phyloP scores from a whole-genome alignment of 2,888 invertebrate species.

The Rhingia campestris region DNA sequence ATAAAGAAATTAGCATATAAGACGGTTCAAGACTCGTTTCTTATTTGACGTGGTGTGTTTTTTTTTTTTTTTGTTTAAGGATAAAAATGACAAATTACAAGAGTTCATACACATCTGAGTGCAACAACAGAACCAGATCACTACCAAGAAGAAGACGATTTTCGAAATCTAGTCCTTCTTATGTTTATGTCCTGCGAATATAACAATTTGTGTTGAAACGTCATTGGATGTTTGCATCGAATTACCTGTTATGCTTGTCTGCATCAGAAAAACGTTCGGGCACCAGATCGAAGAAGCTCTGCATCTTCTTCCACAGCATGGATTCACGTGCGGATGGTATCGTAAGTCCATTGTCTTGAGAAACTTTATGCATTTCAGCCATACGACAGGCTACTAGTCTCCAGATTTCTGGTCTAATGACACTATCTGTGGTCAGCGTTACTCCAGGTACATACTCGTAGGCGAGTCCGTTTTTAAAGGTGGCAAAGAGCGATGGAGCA shows the following conservation, averaged over 20 bases:
- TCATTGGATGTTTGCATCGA: slow-evolving; percentile 67
- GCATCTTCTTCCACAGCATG: slow-evolving; percentile 90
- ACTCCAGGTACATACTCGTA: slow-evolving; percentile 94
- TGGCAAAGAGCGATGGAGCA: slow-evolving; percentile 93
- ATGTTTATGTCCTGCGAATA: slow-evolving; percentile 74
- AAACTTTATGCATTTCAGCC: slow-evolving; percentile 91
- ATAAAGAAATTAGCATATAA: slow-evolving; percentile 66
- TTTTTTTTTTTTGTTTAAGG: slow-evolving; percentile 26
- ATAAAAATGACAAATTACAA: slow-evolving; percentile 63
- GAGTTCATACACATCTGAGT: slow-evolving; percentile 68
- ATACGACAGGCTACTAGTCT: slow-evolving; percentile 90
- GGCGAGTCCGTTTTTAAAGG: slow-evolving; percentile 96
- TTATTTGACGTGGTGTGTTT: slow-evolving; percentile 12
- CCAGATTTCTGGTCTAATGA: slow-evolving; percentile 87
- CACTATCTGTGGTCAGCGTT: slow-evolving; percentile 87
- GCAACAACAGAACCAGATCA: slow-evolving; percentile 72
- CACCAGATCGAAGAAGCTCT: slow-evolving; percentile 89
- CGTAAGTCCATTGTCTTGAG: slow-evolving; percentile 64
- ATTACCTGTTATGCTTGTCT: slow-evolving; percentile 88
- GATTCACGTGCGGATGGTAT: slow-evolving; percentile 83
- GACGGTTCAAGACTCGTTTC: slow-evolving; percentile 40
- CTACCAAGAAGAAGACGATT: slow-evolving; percentile 71
- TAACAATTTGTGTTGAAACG: slow-evolving; percentile 73
- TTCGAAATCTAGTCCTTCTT: slow-evolving; percentile 73
- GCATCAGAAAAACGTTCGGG: slow-evolving; percentile 88